Evolutionary conservation across 92 coral and sea anemone genomes (phyloP).

Genomic region (Hydrozoanthus gracilis): DNA sequence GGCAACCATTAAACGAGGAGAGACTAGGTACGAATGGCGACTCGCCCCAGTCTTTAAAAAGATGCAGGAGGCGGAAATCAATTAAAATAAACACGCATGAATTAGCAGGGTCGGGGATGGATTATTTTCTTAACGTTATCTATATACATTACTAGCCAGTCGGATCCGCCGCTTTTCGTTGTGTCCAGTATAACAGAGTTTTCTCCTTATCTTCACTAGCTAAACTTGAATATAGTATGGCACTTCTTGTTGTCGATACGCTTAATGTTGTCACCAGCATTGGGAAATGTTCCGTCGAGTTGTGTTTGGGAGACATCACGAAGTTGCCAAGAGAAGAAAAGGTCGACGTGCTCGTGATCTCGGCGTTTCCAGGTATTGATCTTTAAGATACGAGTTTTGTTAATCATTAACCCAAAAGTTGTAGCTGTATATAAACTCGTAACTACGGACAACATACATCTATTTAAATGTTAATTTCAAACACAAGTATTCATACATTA

Average conservation of each 20-base stretch:
- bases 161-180: no score
- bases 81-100: neutral
- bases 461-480: no score
- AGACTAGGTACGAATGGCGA: neutral
- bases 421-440: no score
- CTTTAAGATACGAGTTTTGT: neutral
- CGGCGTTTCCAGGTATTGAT: constrained; percentile 89
- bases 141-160: neutral
- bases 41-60: neutral
- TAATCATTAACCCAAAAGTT: no score
- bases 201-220: no score
- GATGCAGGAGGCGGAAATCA: neutral
- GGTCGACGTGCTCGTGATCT: constrained; percentile 93
- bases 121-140: neutral
- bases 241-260: constrained; percentile 65
- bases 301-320: constrained; percentile 95
- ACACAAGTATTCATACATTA: no score
- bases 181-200: no score
- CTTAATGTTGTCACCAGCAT: constrained; percentile 71
- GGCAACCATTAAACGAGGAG: neutral
- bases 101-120: neutral
- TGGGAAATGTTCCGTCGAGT: constrained; percentile 85
- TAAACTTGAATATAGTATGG: neutral
- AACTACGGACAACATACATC: no score
- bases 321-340: constrained; percentile 77